Evolutionary conservation across 1,140 invertebrate species (phyloP), one percentile per base, ranked within the genome.

Genomic region (Oncopodura yosiiana): DNA sequence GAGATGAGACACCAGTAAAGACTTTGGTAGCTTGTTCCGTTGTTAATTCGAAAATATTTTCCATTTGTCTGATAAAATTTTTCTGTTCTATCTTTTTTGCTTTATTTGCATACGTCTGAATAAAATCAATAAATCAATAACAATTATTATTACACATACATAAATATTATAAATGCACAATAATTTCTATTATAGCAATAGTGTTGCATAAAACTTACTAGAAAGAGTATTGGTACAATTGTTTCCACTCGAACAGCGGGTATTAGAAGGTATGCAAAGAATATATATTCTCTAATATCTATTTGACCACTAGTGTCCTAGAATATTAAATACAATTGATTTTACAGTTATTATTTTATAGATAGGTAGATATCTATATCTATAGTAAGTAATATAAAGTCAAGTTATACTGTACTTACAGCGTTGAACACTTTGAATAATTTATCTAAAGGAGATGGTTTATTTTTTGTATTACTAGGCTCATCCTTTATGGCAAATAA

Each of bases 221-320:
- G 19, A 46, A 62, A 62, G 29, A 62, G 21, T 16, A 53, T 19
- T 3, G 60, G 45, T 14, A 48, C 34, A 14, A 62, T 23, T 39
- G 24, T 34, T 18, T 54, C 52, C 6, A 58, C 44, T 29, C 19
- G 26, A 2, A 58, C 39, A 32, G 24, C 27, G 2, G 24, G 37
- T 30, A 53, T 52, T 4, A 64, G 38, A 19, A 57, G 30, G 19
- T 32, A 27, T 9, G 48, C 29, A 45, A 44, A 56, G 11, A 60
- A 39, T 9, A 60, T 38, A 46, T 60, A 60, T 26, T 56, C 58
- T 21, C 53, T n/a, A 12, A 60, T 19, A 38, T 60, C 49, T 44
- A 60, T 56, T 19, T 23, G n/a, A n/a, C n/a, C n/a, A n/a, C n/a
- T n/a, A n/a, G n/a, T n/a, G n/a, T n/a, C n/a, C n/a, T n/a, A n/a